Evolutionary conservation across 2,113 vertebrate species (phyloP), one percentile per base, ranked within the genome.

Genomic region (Cryptomyrus ogoouensis): DNA sequence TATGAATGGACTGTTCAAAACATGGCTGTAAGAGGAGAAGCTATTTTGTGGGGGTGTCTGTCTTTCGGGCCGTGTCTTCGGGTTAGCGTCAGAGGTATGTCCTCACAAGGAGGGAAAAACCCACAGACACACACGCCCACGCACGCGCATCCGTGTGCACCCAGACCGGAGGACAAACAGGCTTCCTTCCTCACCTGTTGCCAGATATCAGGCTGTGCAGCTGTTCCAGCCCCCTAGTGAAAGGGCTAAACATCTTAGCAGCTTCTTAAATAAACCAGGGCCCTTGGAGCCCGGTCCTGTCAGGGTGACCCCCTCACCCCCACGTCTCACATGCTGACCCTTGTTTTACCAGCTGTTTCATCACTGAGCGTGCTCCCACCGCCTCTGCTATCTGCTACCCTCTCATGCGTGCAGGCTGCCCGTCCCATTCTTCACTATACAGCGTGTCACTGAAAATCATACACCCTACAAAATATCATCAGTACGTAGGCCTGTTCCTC

Each of bases 231-330:
- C 92, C 91, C 93, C 87, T n/a, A 92, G 93, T 89, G 90, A 92
- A 93, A 93, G 88, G 91, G 90, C 88, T 21, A 90, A 91, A 91
- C 91, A 86, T 19, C 87, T 88, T 93, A 91, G 91, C 93, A 92
- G 94, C 93, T 94, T 93, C 92, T 92, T 94, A 94, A 95, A 95
- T 94, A 95, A 95, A 94, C 93, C 94, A 70, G 90, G 91, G 89
- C 91, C 91, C 74, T 88, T 27, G 10, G 58, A 49, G 83, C 52
- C 8, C 89, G 19, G 90, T 80, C 39, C 90, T 91, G 90, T 92
- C 92, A 89, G 91, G 92, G 93, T 94, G 93, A 90, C 92, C 0
- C 94, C 83, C 89, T 31, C 89, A 42, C 5, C 52, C 52, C 21
- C 53, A 21, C 90, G 92, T 89, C 91, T 88, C 17, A 91, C 91